phyloP scores from a whole-genome alignment of 2,113 vertebrate genomes.

The Scomber japonicus region DNA sequence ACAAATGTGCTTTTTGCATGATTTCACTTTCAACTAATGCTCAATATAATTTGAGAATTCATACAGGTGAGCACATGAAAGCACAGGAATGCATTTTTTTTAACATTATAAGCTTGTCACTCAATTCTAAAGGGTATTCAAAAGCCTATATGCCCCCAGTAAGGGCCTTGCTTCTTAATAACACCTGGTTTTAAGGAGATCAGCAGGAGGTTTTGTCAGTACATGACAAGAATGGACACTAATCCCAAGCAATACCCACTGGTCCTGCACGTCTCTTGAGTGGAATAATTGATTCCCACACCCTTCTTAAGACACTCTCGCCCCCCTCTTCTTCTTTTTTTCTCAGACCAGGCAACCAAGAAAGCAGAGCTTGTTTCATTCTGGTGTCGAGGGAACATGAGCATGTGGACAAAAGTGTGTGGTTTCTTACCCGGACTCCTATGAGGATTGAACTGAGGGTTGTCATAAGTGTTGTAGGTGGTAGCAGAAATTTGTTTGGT shows the following conservation, averaged over 20 bases:
- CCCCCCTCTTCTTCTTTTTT: constrained; percentile 18
- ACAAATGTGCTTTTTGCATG: constrained; percentile 47
- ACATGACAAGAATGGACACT: constrained; percentile 83
- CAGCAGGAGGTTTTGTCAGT: constrained; percentile 81
- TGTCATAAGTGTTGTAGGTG: constrained; percentile 74
- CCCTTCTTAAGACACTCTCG: constrained; percentile 73
- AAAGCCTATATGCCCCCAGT: constrained; percentile 64
- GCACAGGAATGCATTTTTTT: constrained; percentile 68
- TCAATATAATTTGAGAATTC: constrained; percentile 51
- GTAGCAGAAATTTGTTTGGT: constrained; percentile 76
- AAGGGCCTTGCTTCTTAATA: constrained; percentile 75
- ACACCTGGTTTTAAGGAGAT: constrained; percentile 83
- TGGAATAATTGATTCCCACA: constrained; percentile 84
- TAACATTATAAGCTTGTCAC: constrained; percentile 74
- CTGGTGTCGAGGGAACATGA: constrained; percentile 57
- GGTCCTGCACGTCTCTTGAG: constrained; percentile 74
- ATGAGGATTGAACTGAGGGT: constrained; percentile 51
- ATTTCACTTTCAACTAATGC: constrained; percentile 46
- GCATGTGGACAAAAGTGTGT: constrained; percentile 64
- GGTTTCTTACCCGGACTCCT: constrained; percentile 32
- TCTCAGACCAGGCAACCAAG: constrained; percentile 56
- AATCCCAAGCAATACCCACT: constrained; percentile 78
- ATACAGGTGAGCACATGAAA: constrained; percentile 74
- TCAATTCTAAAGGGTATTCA: constrained; percentile 74
- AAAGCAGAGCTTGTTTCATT: constrained; percentile 71